phyloP scores from a whole-genome alignment of 2,888 invertebrate species.

The Bugula neritina region DNA sequence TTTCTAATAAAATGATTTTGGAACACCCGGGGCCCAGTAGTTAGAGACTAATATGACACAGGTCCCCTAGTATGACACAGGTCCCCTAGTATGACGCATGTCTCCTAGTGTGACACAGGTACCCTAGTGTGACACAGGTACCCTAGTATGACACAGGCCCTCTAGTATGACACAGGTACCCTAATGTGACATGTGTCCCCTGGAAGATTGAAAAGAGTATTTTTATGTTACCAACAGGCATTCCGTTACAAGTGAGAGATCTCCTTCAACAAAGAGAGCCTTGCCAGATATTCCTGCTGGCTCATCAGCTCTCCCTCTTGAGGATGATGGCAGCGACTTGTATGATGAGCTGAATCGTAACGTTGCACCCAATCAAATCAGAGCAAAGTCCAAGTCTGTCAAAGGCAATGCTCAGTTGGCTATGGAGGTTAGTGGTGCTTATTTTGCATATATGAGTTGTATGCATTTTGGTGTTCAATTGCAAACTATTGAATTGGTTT shows the following conservation, averaged over 20 bases:
- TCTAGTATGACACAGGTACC: too few relatives aligned
- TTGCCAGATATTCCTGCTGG: slow-evolving; percentile 7
- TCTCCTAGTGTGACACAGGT: too few relatives aligned
- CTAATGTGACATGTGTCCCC: too few relatives aligned
- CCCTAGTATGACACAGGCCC: too few relatives aligned
- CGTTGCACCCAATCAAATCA: not conserved
- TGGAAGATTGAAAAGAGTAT: too few relatives aligned
- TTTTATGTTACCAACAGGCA: not conserved
- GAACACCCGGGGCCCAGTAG: too few relatives aligned
- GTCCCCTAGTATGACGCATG: too few relatives aligned
- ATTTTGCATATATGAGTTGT: not conserved
- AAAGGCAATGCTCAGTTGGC: not conserved
- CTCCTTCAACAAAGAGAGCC: slow-evolving; percentile 20
- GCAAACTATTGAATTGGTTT: not conserved
- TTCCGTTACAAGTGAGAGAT: not conserved
- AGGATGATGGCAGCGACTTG: not conserved
- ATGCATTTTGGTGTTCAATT: not conserved
- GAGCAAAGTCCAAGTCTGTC: not conserved
- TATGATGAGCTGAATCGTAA: slow-evolving; percentile 11
- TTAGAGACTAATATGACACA: too few relatives aligned
- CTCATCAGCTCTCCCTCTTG: not conserved
- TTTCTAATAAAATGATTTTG: too few relatives aligned
- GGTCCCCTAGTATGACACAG: too few relatives aligned
- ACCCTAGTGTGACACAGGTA: too few relatives aligned
- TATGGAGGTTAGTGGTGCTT: not conserved